Evolutionary conservation across 2,113 vertebrate genomes (phyloP), one percentile per base, ranked within the genome.

Genomic region (Sardina pilchardus): DNA sequence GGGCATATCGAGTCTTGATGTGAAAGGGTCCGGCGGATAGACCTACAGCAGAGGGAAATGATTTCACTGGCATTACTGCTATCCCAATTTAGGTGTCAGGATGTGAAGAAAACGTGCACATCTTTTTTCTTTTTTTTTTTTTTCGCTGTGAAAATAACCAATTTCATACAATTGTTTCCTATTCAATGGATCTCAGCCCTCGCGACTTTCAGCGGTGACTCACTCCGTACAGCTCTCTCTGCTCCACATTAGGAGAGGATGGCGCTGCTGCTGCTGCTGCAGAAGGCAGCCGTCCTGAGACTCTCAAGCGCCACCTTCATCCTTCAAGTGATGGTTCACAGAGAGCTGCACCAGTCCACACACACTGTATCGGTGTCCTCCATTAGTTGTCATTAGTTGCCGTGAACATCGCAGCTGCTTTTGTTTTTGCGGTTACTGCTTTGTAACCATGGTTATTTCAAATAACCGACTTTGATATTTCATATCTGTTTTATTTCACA

Each of bases 211-310:
- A 3, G 39, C 34, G 16, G 71, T 78, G 71, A 78, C 30, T 78
- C 71, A 78, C 71, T 17, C 12, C 1, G 12, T 34, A 78, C 4
- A n/a, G n/a, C n/a, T n/a, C n/a, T n/a, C 71, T 4, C 71, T 78
- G 71, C 71, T 78, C 34, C 71, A 78, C 71, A 78, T 78, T 78
- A 36, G 53, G 53, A 5, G 53, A 59, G 71, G 34, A 34, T 16
- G 12, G 26, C 30, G 67, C 30, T 30, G 30, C 67, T 7, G 30
- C 12, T 19, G 71, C 34, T 34, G 34, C 71, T 17, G 30, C 16
- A 34, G 90, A 84, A 87, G 88, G 87, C 85, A 86, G 82, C 81
- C 59, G 91, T 92, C 92, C 93, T 91, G 92, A 93, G 90, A 92
- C 90, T 87, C 88, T 89, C 90, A 92, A 93, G 91, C 71, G 26